These are phyloP conservation scores for Drosophila bocqueti DNA, from an alignment of 1,140 invertebrate species.

Conservation along the genomic window DNA sequence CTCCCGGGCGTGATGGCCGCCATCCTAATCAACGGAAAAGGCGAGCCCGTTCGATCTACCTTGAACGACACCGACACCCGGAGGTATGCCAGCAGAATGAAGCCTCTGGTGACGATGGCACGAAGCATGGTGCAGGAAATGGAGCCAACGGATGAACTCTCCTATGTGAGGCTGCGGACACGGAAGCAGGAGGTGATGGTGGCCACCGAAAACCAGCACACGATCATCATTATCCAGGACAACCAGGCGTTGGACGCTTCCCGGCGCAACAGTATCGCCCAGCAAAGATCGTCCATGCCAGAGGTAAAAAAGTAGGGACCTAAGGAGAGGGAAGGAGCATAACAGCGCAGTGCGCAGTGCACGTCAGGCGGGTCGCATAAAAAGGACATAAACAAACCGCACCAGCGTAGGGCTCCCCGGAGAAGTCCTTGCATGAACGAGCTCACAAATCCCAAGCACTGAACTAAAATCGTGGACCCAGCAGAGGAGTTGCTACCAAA, in stretches of 20 bases:
- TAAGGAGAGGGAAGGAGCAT: constrained; percentile 5
- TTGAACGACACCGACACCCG: neutral
- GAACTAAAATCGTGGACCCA: constrained; percentile 52
- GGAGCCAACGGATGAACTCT: constrained; percentile 27
- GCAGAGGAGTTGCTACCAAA: constrained; percentile 29
- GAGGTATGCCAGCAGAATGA: constrained; percentile 20
- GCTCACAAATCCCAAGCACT: constrained; percentile 63
- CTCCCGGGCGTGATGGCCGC: constrained; percentile 40
- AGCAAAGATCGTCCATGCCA: neutral
- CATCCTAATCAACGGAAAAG: constrained; percentile 31
- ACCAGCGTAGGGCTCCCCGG: constrained; percentile 9
- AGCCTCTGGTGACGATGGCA: constrained; percentile 22
- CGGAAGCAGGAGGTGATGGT: constrained; percentile 31
- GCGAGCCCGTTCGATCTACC: constrained; percentile 21
- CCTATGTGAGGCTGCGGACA: constrained; percentile 46
- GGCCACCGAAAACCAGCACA: constrained; percentile 45
- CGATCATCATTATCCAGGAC: constrained; percentile 43
- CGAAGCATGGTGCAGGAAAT: constrained; percentile 26
- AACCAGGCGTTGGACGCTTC: constrained; percentile 15
- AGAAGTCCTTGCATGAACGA: constrained; percentile 70
- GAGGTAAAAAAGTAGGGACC: constrained; percentile 8
- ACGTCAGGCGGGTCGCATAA: constrained; percentile 64
- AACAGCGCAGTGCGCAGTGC: constrained; percentile 52
- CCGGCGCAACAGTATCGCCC: constrained; percentile 10
- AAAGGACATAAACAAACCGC: constrained; percentile 70